Evolutionary conservation across 2,113 vertebrate genomes (phyloP).

Genomic region (Salvelinus namaycush): DNA sequence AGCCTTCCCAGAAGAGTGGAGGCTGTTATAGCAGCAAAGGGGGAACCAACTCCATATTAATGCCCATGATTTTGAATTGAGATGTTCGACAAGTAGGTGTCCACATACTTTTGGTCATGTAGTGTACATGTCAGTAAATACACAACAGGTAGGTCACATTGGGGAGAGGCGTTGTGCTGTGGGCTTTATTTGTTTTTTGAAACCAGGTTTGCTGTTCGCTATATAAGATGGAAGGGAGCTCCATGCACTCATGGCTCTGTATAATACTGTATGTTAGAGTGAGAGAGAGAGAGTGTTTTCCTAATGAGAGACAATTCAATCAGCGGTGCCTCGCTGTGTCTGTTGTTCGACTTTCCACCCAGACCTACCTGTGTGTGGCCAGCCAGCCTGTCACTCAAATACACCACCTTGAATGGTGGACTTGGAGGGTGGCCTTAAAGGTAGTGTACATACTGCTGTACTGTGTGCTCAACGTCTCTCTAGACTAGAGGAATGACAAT

Average conservation of each 20-base stretch:
- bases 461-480: constrained; percentile 4
- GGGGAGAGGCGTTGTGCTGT: too few relatives aligned
- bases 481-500: constrained; percentile 13
- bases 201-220: too few relatives aligned
- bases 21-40: too few relatives aligned
- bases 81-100: too few relatives aligned
- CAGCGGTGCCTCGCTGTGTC: constrained; percentile 39
- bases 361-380: background rate
- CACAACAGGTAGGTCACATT: too few relatives aligned
- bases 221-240: background rate
- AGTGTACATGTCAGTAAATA: too few relatives aligned
- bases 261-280: background rate
- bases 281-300: background rate
- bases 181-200: too few relatives aligned
- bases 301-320: constrained; percentile 56
- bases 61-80: too few relatives aligned
- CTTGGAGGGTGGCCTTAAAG: constrained; percentile 7
- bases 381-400: background rate
- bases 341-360: background rate
- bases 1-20: too few relatives aligned
- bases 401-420: background rate
- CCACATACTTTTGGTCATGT: too few relatives aligned
- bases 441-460: background rate
- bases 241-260: background rate
- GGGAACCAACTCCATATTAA: too few relatives aligned